phyloP scores from a whole-genome alignment of 2,797 vertebrate genomes.

The Parotocinclus haroldoi region DNA sequence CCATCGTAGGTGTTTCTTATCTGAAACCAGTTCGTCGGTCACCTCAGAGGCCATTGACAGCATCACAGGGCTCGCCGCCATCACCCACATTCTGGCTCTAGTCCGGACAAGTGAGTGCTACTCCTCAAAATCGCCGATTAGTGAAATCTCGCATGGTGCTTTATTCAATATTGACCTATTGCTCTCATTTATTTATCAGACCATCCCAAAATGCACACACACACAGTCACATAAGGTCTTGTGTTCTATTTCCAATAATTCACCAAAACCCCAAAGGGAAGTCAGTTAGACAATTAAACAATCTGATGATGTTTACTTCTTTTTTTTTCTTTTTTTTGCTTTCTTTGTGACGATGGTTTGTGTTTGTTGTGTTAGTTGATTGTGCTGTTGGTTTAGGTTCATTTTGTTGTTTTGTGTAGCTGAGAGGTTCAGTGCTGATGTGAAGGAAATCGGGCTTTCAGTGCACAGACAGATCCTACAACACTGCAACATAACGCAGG shows the following conservation, averaged over 20 bases:
- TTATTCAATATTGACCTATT: not conserved
- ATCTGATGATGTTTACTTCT: no score
- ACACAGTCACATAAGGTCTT: no score
- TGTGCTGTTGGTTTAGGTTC: no score
- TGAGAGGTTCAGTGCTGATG: conserved; percentile 64
- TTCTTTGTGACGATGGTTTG: no score
- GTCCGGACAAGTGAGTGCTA: conserved; percentile 76
- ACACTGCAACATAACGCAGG: conserved; percentile 61
- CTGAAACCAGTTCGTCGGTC: conserved; percentile 72
- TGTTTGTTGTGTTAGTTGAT: no score
- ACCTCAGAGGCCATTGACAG: conserved; percentile 76
- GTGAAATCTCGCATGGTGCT: no score
- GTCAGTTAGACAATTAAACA: no score
- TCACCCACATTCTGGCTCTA: conserved; percentile 72
- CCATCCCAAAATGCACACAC: no score
- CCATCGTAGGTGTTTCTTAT: conserved; percentile 77
- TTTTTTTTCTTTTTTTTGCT: no score
- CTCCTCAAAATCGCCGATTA: no score
- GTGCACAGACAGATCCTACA: conserved; percentile 72
- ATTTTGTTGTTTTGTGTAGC: conserved; percentile 37
- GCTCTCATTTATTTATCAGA: not conserved
- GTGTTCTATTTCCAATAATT: no score
- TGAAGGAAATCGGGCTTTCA: conserved; percentile 70
- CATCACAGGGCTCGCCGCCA: conserved; percentile 75
- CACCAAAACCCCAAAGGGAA: no score